phyloP scores from a whole-genome alignment of 92 coral and sea anemone species.

The Plumapathes pennacea region DNA sequence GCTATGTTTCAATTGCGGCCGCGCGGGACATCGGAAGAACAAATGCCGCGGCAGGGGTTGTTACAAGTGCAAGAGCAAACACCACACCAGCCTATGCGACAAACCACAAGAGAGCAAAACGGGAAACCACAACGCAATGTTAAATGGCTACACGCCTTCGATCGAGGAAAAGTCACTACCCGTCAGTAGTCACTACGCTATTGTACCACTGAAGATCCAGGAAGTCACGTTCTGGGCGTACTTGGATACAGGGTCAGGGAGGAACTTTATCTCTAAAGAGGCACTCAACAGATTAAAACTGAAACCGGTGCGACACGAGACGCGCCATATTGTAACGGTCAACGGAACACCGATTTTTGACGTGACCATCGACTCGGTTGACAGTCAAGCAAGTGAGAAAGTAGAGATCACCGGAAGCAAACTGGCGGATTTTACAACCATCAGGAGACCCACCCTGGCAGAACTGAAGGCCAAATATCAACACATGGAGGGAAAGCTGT shows the following conservation, averaged over 20 bases:
- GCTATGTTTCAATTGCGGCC: conserved; percentile 55
- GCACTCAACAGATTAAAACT: conserved; percentile 30
- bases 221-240: conserved; percentile 48
- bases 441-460: conserved; percentile 27
- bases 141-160: conserved; percentile 8
- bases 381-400: conserved; percentile 21
- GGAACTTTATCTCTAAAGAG: conserved; percentile 48
- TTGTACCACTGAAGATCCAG: conserved; percentile 45
- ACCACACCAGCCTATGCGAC: conserved; percentile 57
- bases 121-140: background rate
- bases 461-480: conserved; percentile 31
- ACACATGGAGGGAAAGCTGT: conserved; percentile 47
- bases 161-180: conserved; percentile 32
- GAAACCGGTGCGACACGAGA: conserved; percentile 38
- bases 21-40: conserved; percentile 25
- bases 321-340: conserved; percentile 49
- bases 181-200: too few relatives aligned
- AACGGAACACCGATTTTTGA: conserved; percentile 47
- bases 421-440: conserved; percentile 46
- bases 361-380: conserved; percentile 33
- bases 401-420: conserved; percentile 50
- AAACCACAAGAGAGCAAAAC: background rate
- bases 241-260: conserved; percentile 61
- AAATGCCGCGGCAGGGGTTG: conserved; percentile 42
- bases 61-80: conserved; percentile 36